Percentiles rank a stretch among this genome's conserved stretches.
Conservation (phyloP, 2,888 invertebrate species). For the Drosophila monieri region DNA sequence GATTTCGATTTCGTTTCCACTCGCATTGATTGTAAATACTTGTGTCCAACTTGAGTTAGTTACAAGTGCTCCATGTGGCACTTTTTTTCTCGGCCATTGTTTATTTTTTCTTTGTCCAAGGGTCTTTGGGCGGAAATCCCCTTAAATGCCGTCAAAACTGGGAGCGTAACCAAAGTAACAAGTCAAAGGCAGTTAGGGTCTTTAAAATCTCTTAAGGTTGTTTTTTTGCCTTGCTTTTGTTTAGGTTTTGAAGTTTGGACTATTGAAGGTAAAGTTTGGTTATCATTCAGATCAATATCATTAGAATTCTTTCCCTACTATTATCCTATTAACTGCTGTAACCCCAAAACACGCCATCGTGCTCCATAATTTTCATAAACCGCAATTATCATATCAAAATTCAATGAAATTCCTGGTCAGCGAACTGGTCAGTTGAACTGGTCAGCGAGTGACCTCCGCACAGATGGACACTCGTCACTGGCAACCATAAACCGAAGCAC, state of each 20-base stretch:
- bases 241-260: background rate
- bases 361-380: constrained; percentile 6
- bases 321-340: background rate
- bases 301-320: background rate
- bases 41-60: constrained; percentile 34
- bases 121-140: constrained; percentile 20
- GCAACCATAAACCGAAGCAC: constrained; percentile 39
- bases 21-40: constrained; percentile 59
- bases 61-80: constrained; percentile 55
- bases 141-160: constrained; percentile 24
- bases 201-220: background rate
- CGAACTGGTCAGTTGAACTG: no score
- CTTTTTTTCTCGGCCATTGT: constrained; percentile 31
- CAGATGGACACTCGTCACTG: constrained; percentile 17
- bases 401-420: constrained; percentile 39
- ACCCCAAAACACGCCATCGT: constrained; percentile 23
- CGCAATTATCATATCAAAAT: constrained; percentile 36
- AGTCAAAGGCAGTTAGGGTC: background rate
- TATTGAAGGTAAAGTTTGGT: background rate
- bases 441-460: constrained; percentile 23
- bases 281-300: background rate
- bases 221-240: background rate
- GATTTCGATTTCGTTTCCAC: constrained; percentile 37
- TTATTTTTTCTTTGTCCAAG: constrained; percentile 11
- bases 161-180: constrained; percentile 13